Evolutionary conservation across 2,797 vertebrate genomes (phyloP).

Genomic region (Dryobates pubescens): DNA sequence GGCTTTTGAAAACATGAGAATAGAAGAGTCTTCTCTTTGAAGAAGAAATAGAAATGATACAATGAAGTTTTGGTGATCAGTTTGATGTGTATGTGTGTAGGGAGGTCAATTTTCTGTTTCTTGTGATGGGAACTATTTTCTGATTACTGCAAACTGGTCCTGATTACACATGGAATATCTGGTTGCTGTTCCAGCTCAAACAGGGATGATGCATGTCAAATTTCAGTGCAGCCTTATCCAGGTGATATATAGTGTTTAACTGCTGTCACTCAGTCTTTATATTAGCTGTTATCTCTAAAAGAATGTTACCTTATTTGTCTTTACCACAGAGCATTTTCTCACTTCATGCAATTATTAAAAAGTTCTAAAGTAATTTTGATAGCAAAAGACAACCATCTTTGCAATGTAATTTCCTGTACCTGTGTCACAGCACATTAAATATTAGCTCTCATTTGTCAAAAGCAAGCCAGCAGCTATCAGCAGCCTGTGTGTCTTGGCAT

Average conservation of each 20-base stretch:
- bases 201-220: neutral
- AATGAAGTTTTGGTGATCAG: neutral
- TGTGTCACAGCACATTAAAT: neutral
- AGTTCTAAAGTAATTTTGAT: neutral
- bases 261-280: neutral
- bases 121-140: neutral
- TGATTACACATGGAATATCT: neutral
- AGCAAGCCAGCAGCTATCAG: neutral
- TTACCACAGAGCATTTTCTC: neutral
- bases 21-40: neutral
- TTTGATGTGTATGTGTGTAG: accelerated
- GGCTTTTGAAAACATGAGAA: neutral
- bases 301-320: neutral
- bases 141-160: neutral
- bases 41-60: neutral
- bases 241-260: neutral
- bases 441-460: neutral
- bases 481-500: constrained; percentile 1
- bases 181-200: neutral
- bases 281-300: neutral
- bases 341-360: neutral
- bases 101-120: neutral
- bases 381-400: neutral
- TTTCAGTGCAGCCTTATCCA: neutral
- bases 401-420: neutral